These are phyloP conservation scores for Sicus ferrugineus DNA, from an alignment of 2,888 invertebrate genomes.

Conservation along the genomic window DNA sequence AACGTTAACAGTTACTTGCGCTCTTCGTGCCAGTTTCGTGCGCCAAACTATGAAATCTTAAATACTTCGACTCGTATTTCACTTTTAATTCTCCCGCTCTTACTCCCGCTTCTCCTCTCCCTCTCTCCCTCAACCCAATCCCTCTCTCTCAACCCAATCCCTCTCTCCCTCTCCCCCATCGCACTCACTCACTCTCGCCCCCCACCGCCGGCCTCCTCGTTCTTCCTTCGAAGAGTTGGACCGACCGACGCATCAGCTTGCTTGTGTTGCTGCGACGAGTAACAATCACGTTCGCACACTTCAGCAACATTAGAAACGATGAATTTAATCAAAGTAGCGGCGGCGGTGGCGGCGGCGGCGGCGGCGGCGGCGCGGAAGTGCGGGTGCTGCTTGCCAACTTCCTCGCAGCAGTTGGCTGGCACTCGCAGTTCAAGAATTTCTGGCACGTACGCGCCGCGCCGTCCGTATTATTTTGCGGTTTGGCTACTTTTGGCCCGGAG, in stretches of 20 bases:
- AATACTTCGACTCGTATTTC: neutral
- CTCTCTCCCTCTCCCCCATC: neutral
- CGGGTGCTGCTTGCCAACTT: neutral
- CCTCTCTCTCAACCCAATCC: neutral
- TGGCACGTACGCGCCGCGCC: constrained; percentile 13
- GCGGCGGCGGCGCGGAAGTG: neutral
- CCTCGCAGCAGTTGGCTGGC: neutral
- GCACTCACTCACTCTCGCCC: neutral
- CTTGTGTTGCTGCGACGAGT: neutral
- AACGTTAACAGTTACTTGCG: too few species aligned
- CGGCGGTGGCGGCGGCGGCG: neutral
- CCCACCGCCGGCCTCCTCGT: neutral
- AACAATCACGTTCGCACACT: constrained; percentile 23
- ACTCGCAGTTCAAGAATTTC: constrained; percentile 10
- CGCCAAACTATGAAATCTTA: too few species aligned
- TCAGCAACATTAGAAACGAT: constrained; percentile 18
- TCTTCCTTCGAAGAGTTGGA: too few species aligned
- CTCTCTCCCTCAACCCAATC: neutral
- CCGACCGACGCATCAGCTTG: neutral
- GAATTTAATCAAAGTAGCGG: constrained; percentile 22
- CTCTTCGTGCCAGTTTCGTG: too few species aligned
- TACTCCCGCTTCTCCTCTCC: neutral
- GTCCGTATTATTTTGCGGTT: neutral
- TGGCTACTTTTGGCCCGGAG: neutral
- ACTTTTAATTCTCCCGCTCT: neutral